Base-by-base conservation (phyloP, 1,140 invertebrate species). In the Asbolus verrucosus region DNA sequence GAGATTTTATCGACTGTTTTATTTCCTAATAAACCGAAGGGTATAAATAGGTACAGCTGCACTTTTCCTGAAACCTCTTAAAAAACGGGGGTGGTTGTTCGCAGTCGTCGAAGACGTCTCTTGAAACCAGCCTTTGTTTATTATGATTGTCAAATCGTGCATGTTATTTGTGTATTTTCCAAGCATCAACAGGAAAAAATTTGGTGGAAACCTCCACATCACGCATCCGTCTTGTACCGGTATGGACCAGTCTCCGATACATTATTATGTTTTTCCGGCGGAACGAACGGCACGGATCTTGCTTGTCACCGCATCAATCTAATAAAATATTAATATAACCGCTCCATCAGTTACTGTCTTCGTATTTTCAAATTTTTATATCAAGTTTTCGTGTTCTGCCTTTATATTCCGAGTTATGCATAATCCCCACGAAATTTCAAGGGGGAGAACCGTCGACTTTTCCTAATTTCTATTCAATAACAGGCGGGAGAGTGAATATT, bases 291-390 rank as follows among this genome's bases (percentile, higher is more conserved):
- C 33, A 63, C 33, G 61, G 39, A 63, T 63, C 61, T 63, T 38
- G 33, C 61, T 39, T 63, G 61, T 63, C 61, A 63, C 39, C 61
- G 24, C 39, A 63, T 63, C 61, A 63, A 63, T 63, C 61, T 63
- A 39, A 63, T 63, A 63, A 62, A 62, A 38, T 62, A 62, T 62
- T 63, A 41, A 63, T 39, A 54, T 54, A 54, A 54, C 46, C 46
- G 46, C 27, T 54, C 46, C 39, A 63, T 63, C 61, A 39, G 61
- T 63, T 41, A 62, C 59, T 39, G 36, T 63, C 18, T 59, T 59
- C 61, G 60, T 62, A 39, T 62, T 63, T 63, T 63, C 33, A 16
- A 39, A 38, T 63, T 63, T 38, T 39, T 27, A 63, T 38, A 63
- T 63, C 61, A 63, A 41, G 33, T 27, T 63, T 41, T 63, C 61